Evolutionary conservation across 2,797 vertebrate genomes (phyloP).

Genomic region (Acipenser oxyrinchus): DNA sequence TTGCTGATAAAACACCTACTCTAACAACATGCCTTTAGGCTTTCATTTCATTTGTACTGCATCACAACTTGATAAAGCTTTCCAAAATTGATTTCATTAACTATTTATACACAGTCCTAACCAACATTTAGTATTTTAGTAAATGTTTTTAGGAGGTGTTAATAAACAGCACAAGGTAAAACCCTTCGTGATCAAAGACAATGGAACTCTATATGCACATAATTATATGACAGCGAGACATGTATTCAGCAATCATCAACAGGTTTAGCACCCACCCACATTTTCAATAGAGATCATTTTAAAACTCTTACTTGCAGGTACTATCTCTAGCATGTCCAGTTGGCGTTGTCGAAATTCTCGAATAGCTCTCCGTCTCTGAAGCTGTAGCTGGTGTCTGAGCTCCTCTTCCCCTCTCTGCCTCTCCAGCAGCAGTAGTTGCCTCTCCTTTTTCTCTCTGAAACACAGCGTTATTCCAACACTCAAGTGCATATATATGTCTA

Average conservation of each 20-base stretch:
- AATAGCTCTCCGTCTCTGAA: slow-evolving; percentile 75
- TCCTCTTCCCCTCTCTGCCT: slow-evolving; percentile 69
- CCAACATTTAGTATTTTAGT: too few species aligned
- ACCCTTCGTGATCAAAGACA: too few species aligned
- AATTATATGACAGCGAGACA: too few species aligned
- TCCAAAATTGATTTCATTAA: too few species aligned
- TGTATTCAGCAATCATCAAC: too few species aligned
- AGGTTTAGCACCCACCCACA: neutral
- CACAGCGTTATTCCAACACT: neutral
- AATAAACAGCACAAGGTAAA: too few species aligned
- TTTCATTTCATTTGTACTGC: too few species aligned
- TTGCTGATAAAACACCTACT: neutral
- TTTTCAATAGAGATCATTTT: slow-evolving; percentile 6
- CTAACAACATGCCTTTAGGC: too few species aligned
- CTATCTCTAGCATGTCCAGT: slow-evolving; percentile 71
- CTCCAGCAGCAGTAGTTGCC: slow-evolving; percentile 51
- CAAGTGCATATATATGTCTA: slow-evolving; percentile 4
- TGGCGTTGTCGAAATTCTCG: slow-evolving; percentile 76
- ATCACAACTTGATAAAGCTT: too few species aligned
- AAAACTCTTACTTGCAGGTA: slow-evolving; percentile 67
- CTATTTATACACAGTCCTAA: too few species aligned
- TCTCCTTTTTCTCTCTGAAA: slow-evolving; percentile 60
- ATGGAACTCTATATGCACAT: too few species aligned
- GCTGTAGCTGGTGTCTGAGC: slow-evolving; percentile 59
- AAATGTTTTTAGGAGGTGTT: too few species aligned